Base-by-base conservation (phyloP, 2,797 vertebrate species). In the Urocyon cinereoargenteus region DNA sequence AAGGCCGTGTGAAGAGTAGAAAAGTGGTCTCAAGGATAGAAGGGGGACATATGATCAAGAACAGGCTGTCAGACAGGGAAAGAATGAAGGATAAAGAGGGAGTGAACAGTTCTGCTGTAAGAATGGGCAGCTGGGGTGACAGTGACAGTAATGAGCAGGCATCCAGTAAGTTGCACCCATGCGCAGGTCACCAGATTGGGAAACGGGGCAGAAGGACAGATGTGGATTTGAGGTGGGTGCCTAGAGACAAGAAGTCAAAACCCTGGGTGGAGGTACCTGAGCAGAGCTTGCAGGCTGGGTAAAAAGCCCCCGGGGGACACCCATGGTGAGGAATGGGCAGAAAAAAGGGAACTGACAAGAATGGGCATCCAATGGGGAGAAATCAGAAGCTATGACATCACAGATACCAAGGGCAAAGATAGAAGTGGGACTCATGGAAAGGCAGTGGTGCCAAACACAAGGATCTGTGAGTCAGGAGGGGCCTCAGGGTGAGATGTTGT, bases 401-500 rank as follows among this genome's bases (percentile, higher is more conserved):
- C 1, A 0, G 77, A 21, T 70, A 40, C 59, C 49, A 55, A 49
- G 45, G 36, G 53, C 0, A 5, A 26, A 36, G 24, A 45, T 5
- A n/a, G 77, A 70, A 40, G 55, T 2, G 3, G 5, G 16, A 28
- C 24, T 26, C 1, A 2, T 4, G 8, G 51, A 11, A 86, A 70
- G 51, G 28, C 51, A 3, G 26, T 2, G 11, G 16, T 0, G 21
- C 53, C 36, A 8, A 61, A 16, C 0, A 13, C 24, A 6, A 12
- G 59, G 55, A 14, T 34, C 49, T 13, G n/a, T 0, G 5, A 0
- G 12, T 1, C 14, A 13, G 13, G 16, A 3, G 14, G 1, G 57
- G 28, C 15, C 34, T 6, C 49, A 4, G 16, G 57, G 28, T 15
- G 21, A 40, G 62, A 13, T 21, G 19, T 4, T 6, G 6, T 1